Evolutionary conservation across 2,888 invertebrate species (phyloP), one percentile per base, ranked within the genome.

Genomic region (Pyrrhia umbra): DNA sequence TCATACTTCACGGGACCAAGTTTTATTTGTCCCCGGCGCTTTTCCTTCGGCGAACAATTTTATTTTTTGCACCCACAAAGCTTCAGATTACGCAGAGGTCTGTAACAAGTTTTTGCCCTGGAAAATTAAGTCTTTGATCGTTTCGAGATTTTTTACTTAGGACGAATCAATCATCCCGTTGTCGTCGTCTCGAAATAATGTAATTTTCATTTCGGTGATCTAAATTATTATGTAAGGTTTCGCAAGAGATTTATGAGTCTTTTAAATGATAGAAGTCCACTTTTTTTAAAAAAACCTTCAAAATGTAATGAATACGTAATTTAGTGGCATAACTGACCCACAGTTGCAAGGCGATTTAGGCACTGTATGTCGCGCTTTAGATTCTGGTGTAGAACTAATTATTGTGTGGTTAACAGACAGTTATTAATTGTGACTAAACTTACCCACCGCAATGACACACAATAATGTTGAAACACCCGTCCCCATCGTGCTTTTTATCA

Each of bases 21-120:
- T 77, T 80, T 77, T 79, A 74, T 79, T 77, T 80, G 74, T 67
- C 59, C 59, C 43, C 30, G 37, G 61, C 63, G 59, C 43, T 77
- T 79, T 47, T 57, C 54, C 54, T 52, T 64, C 40, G 49, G 46
- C 51, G 55, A 63, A 77, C 55, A 63, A 64, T 71, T 71, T 74
- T 54, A 64, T 75, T 74, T 77, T 75, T 76, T 70, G 55, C 59
- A 50, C 39, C 46, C 77, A 55, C 59, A 77, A 66, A 73, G 59
- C 66, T 59, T 47, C 18, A 56, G 69, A 62, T 66, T 62, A 68
- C 74, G 54, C 42, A 57, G 60, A 57, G 70, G 59, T 58, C 40
- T 43, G 74, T 69, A 57, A 69, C 59, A 62, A 65, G 61, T 62
- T 75, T 75, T 66, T 65, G 47, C 49, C 37, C 51, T 9, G 49